Base-by-base conservation (phyloP, 2,113 vertebrate genomes). In the Hyperopisus bebe region DNA sequence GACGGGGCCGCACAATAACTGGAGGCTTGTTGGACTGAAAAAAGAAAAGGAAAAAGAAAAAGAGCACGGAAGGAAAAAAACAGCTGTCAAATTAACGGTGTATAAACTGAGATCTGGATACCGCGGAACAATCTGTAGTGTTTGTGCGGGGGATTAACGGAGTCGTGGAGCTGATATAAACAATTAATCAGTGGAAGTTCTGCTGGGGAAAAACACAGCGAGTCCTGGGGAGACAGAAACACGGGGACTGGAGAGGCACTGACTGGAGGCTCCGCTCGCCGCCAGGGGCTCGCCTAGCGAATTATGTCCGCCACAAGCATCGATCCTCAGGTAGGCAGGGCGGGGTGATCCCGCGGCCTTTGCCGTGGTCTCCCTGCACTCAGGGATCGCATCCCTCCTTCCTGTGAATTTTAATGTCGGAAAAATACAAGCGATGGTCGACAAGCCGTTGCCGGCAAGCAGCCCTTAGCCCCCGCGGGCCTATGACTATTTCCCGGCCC, bases 251-350 rank as follows among this genome's bases (percentile, higher is more conserved):
- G 82, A 92, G 91, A 93, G 92, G 90, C 92, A 92, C 91, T 93
- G 92, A 93, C 94, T 91, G 92, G 87, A 92, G 93, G 82, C 94
- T 95, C 94, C 82, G 82, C 82, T 84, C 44, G 39, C 94, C 94
- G 94, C 96, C 94, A 94, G 93, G 95, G 95, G 95, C 94, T 95
- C 93, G 95, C 93, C 97, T 96, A 93, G 97, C 97, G 97, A 97
- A 97, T 97, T 96, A 98, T 98, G 98, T 98, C 98, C 96, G 97
- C 97, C 96, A 97, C 98, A 94, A 98, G 97, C 96, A 97, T 98
- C 96, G 97, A 98, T 96, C 97, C 98, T 95, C 97, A 98, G 98
- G 98, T 98, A 96, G 95, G 96, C 53, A 90, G 91, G 82, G 82
- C 39, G 27, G 92, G 42, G 46, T 74, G 53, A 24, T 39, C 24